These are phyloP conservation scores for Nibea albiflora DNA, from an alignment of 2,113 vertebrate genomes.

Conservation along the genomic window DNA sequence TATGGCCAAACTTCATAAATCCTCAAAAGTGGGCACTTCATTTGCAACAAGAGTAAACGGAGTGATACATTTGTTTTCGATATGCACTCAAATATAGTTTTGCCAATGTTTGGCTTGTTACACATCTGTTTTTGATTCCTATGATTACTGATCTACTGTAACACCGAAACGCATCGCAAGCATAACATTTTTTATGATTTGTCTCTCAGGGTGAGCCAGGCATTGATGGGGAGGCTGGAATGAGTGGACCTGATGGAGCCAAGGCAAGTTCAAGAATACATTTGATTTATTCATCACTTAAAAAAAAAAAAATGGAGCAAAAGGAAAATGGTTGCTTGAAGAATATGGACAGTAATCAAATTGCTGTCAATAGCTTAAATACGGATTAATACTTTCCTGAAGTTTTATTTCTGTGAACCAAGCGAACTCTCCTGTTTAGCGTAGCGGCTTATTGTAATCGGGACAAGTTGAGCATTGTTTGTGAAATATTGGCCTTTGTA, in stretches of 20 bases:
- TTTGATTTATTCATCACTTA: conserved; percentile 3
- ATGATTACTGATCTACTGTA: neutral
- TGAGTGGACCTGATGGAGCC: conserved; percentile 86
- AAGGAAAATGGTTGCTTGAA: neutral
- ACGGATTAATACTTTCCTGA: neutral
- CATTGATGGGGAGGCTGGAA: conserved; percentile 91
- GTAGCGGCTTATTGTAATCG: conserved; percentile 34
- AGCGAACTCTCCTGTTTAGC: conserved; percentile 26
- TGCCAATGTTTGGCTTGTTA: neutral
- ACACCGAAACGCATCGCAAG: conserved; percentile 1
- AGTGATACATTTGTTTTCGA: neutral
- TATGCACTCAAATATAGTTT: neutral
- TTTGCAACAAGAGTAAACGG: neutral
- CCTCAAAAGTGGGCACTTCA: neutral
- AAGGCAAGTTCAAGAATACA: conserved; percentile 84
- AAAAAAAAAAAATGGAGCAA: neutral
- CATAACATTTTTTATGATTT: conserved; percentile 16
- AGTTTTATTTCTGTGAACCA: neutral
- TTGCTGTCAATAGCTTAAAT: conserved; percentile 5
- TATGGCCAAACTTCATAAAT: neutral
- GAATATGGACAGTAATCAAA: neutral
- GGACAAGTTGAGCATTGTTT: conserved; percentile 14
- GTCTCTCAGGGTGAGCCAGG: conserved; percentile 89
- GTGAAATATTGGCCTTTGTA: conserved; percentile 35
- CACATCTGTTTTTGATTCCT: conserved; percentile 20